Evolutionary conservation across 2,888 invertebrate species (phyloP).

Genomic region (Erebia ligea): DNA sequence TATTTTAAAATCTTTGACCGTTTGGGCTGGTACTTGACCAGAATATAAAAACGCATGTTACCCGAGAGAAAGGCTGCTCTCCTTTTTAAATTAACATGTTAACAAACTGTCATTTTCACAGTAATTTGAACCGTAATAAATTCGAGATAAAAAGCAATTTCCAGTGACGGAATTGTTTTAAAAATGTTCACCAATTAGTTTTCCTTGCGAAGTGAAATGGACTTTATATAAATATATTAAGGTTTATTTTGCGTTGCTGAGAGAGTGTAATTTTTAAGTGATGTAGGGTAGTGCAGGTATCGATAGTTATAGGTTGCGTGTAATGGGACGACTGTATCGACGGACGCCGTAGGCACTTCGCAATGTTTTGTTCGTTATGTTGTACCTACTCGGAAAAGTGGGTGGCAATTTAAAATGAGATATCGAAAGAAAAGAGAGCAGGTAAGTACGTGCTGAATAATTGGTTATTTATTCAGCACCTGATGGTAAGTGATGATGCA

Average conservation of each 20-base stretch:
- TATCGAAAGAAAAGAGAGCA: not conserved
- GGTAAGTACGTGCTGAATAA: not conserved
- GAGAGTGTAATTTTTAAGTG: slow-evolving; percentile 26
- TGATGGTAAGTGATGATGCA: too few species aligned
- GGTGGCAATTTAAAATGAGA: slow-evolving; percentile 6
- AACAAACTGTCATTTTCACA: slow-evolving; percentile 16
- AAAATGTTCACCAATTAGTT: slow-evolving; percentile 3
- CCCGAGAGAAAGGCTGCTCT: not conserved
- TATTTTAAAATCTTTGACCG: not conserved
- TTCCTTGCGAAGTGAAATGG: not conserved
- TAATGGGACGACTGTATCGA: slow-evolving; percentile 58
- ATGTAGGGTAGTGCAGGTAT: slow-evolving; percentile 21
- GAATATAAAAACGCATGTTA: not conserved
- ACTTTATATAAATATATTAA: not conserved
- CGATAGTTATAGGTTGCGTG: slow-evolving; percentile 37
- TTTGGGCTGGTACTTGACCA: not conserved
- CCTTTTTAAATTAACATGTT: slow-evolving; percentile 3
- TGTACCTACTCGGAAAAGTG: not conserved
- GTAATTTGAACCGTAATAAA: slow-evolving; percentile 16
- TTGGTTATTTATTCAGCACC: too few species aligned
- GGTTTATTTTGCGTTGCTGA: not conserved
- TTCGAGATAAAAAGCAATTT: slow-evolving; percentile 18
- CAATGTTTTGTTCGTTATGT: slow-evolving; percentile 6
- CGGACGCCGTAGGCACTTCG: slow-evolving; percentile 48
- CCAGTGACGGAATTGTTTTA: slow-evolving; percentile 8